Conservation (phyloP, 2,888 invertebrate species). For the Osmoderma eremita region DNA sequence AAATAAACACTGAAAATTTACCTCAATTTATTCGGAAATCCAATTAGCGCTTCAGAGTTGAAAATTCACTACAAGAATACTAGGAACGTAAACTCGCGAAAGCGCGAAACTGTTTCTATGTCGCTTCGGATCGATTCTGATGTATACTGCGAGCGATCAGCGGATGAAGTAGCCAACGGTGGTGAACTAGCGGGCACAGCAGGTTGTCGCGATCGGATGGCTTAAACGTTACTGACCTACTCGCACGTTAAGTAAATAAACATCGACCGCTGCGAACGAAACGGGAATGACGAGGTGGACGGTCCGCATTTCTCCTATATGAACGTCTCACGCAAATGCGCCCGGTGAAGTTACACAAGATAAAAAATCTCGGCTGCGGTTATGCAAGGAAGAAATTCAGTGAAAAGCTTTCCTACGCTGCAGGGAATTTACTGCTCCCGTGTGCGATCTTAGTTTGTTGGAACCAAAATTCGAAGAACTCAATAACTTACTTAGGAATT, state of each 20-base stretch:
- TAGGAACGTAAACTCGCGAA: constrained; percentile 1
- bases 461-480: no score
- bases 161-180: background rate
- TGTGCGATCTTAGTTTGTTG: no score
- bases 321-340: constrained; percentile 43
- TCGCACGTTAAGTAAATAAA: constrained; percentile 48
- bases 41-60: background rate
- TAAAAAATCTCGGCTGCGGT: constrained; percentile 51
- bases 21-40: constrained; percentile 12
- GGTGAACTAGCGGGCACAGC: background rate
- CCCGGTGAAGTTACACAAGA: constrained; percentile 52
- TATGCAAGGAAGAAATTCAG: constrained; percentile 55
- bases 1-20: background rate
- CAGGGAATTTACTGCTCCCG: constrained; percentile 1
- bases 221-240: constrained; percentile 51
- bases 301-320: constrained; percentile 45
- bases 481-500: no score
- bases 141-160: background rate
- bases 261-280: constrained; percentile 39
- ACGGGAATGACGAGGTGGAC: constrained; percentile 43
- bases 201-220: constrained; percentile 16
- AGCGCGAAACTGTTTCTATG: background rate
- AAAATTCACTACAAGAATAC: constrained; percentile 6
- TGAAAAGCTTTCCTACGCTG: constrained; percentile 53
- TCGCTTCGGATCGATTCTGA: background rate